These are phyloP conservation scores for Rhodeus uyekii DNA, from an alignment of 2,797 vertebrate genomes.

Conservation along the genomic window DNA sequence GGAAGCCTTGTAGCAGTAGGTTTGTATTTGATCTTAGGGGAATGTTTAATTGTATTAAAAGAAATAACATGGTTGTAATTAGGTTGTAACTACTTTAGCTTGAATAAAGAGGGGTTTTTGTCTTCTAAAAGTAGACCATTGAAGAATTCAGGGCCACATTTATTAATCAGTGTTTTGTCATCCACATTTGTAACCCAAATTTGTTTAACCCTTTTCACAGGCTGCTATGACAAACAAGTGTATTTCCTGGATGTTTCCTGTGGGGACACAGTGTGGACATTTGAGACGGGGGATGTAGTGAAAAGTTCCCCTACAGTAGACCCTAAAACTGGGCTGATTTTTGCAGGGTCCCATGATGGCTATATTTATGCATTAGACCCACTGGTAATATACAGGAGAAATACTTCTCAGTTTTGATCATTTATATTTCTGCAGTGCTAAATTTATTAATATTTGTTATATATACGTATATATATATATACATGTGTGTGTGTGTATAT, in stretches of 20 bases:
- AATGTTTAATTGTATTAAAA: neutral
- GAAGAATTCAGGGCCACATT: neutral
- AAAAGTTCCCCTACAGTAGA: constrained; percentile 88
- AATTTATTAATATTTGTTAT: too few species aligned
- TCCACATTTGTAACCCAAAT: neutral
- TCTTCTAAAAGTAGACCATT: neutral
- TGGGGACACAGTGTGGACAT: constrained; percentile 85
- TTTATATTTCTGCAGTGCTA: neutral
- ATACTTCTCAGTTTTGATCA: neutral
- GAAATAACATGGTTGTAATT: too few species aligned
- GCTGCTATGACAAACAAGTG: constrained; percentile 88
- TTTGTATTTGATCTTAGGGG: constrained; percentile 64
- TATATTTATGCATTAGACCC: constrained; percentile 87
- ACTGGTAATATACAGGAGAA: constrained; percentile 73
- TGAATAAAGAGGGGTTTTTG: neutral
- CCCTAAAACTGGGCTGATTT: constrained; percentile 79
- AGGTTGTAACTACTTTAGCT: neutral
- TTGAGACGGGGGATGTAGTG: constrained; percentile 84
- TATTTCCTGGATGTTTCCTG: constrained; percentile 81
- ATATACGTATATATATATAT: too few species aligned
- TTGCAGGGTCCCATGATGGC: constrained; percentile 92
- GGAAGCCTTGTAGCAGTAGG: constrained; percentile 85
- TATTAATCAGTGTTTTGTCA: neutral
- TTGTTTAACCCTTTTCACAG: constrained; percentile 65
- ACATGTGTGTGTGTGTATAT: too few species aligned